A percentile compares a stretch with the other conserved stretches of the same genome.
Evolutionary conservation across 2,113 vertebrate species (phyloP).

Genomic region (Cnemophilus loriae): DNA sequence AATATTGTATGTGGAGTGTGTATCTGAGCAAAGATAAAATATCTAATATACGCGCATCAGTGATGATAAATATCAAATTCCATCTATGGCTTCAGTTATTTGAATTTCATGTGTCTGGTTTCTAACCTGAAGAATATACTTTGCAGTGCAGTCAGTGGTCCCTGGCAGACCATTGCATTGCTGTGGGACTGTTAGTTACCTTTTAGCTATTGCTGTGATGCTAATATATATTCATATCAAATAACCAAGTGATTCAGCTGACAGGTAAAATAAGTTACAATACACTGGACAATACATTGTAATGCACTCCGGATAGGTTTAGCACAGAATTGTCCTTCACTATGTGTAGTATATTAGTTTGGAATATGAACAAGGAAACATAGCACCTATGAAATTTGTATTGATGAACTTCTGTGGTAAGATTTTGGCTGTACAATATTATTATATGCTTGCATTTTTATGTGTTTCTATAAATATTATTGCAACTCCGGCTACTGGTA

Average conservation of each 20-base stretch:
- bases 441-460: neutral
- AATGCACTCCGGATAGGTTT: neutral
- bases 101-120: slow-evolving; percentile 22
- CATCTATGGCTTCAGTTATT: neutral
- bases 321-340: neutral
- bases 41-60: neutral
- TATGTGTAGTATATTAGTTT: neutral
- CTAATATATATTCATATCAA: slow-evolving; percentile 28
- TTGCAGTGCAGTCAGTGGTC: slow-evolving; percentile 5
- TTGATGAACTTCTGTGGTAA: neutral
- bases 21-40: neutral
- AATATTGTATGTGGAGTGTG: neutral
- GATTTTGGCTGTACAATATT: neutral
- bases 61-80: neutral
- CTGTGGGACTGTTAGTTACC: slow-evolving; percentile 5
- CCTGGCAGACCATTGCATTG: slow-evolving; percentile 8
- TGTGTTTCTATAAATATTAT: neutral
- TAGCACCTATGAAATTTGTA: neutral
- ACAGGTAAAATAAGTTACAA: slow-evolving; percentile 24
- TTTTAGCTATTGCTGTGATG: slow-evolving; percentile 8
- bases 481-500: neutral
- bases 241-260: neutral
- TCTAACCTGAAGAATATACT: neutral
- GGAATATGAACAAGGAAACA: neutral
- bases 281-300: slow-evolving; percentile 1